Conservation (phyloP, 1,140 invertebrate genomes). For the Drosophila melanica region DNA sequence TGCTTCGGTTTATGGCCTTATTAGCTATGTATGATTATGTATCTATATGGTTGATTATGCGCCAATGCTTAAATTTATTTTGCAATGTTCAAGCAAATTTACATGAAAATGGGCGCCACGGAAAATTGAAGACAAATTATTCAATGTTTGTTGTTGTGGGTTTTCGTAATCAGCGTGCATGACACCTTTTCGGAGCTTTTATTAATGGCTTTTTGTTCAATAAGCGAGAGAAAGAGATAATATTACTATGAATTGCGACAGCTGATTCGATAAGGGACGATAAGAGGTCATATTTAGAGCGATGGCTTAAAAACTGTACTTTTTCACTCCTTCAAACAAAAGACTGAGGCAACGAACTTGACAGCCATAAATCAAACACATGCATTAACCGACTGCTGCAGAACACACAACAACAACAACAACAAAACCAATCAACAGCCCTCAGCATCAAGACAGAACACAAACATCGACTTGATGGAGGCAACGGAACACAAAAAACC, state of each 20-base stretch:
- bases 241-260: slow-evolving; percentile 18
- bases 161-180: slow-evolving; percentile 30
- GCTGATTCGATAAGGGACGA: background rate
- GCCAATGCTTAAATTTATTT: slow-evolving; percentile 42
- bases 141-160: slow-evolving; percentile 1
- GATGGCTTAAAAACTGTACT: background rate
- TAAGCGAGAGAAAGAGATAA: slow-evolving; percentile 1
- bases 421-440: slow-evolving; percentile 21
- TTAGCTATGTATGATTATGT: slow-evolving; percentile 59
- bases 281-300: background rate
- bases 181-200: slow-evolving; percentile 25
- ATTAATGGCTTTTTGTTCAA: slow-evolving; percentile 10
- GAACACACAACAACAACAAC: slow-evolving; percentile 3
- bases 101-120: slow-evolving; percentile 66
- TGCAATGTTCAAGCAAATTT: slow-evolving; percentile 60
- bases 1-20: slow-evolving; percentile 48
- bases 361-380: slow-evolving; percentile 19
- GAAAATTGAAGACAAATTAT: slow-evolving; percentile 39
- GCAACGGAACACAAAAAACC: slow-evolving; percentile 22
- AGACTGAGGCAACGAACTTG: slow-evolving; percentile 63
- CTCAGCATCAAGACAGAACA: slow-evolving; percentile 26
- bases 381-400: background rate
- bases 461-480: slow-evolving; percentile 9
- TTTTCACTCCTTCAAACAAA: slow-evolving; percentile 3
- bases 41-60: slow-evolving; percentile 42